Percentiles rank a stretch among this genome's conserved stretches.
phyloP scores from a whole-genome alignment of 2,888 invertebrate species.

The Troides aeacus region DNA sequence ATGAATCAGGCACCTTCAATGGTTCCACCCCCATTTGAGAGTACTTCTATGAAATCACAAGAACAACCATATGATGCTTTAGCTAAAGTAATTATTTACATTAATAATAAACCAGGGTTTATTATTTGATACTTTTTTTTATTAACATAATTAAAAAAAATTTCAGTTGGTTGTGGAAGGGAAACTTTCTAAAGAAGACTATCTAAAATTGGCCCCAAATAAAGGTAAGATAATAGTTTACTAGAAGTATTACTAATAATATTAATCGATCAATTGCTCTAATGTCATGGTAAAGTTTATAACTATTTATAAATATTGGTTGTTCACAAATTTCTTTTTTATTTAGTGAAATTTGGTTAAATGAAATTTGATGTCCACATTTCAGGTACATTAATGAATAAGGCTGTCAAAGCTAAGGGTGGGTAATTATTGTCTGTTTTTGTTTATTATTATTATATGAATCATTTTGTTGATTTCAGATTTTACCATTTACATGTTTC shows the following conservation, averaged over 20 bases:
- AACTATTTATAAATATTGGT: background rate
- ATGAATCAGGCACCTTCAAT: slow-evolving; percentile 38
- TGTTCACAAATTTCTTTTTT: too few relatives aligned
- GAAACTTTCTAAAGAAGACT: slow-evolving; percentile 70
- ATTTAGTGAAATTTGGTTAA: slow-evolving; percentile 1
- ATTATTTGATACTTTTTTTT: slow-evolving; percentile 5
- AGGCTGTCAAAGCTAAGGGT: slow-evolving; percentile 53
- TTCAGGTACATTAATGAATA: slow-evolving; percentile 51
- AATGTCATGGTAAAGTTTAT: background rate
- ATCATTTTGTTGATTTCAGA: background rate
- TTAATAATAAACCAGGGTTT: slow-evolving; percentile 20
- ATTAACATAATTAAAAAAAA: slow-evolving; percentile 37
- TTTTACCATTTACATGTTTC: background rate
- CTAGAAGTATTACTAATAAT: background rate
- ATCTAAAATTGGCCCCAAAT: slow-evolving; percentile 68
- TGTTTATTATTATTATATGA: background rate
- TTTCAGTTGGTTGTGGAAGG: slow-evolving; percentile 76
- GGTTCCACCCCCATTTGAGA: slow-evolving; percentile 45
- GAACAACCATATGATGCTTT: slow-evolving; percentile 60
- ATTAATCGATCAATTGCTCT: background rate
- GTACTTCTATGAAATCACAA: slow-evolving; percentile 36
- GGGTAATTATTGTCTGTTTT: slow-evolving; percentile 42
- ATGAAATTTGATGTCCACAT: slow-evolving; percentile 35
- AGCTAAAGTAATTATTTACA: slow-evolving; percentile 63
- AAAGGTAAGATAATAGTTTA: slow-evolving; percentile 52